phyloP scores from a whole-genome alignment of 2,797 vertebrate species.

The Macrochelys suwanniensis region DNA sequence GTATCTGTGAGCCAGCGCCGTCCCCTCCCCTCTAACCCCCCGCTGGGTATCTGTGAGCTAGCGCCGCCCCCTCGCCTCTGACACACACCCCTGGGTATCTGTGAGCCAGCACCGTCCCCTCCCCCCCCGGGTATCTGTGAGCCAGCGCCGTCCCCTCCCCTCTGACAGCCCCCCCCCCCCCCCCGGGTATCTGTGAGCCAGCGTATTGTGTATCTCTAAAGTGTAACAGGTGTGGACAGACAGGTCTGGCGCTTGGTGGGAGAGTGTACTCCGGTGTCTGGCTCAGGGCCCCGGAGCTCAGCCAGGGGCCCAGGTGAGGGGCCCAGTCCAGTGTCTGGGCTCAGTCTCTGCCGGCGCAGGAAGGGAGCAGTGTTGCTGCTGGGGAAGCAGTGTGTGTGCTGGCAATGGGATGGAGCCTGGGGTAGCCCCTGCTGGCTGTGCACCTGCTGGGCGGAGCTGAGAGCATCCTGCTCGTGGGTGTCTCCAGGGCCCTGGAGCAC shows the following conservation, averaged over 20 bases:
- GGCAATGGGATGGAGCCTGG: not conserved
- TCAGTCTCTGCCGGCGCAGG: not conserved
- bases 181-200: too few relatives aligned
- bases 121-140: too few relatives aligned
- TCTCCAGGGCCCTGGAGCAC: not conserved
- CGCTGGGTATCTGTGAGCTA: not conserved
- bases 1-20: too few relatives aligned
- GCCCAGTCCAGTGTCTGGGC: not conserved
- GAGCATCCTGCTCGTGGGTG: not conserved
- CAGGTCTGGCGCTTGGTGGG: not conserved
- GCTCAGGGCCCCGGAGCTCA: too few relatives aligned
- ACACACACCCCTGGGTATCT: too few relatives aligned
- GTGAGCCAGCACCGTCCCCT: too few relatives aligned
- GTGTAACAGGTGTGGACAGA: not conserved
- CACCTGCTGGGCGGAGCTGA: not conserved
- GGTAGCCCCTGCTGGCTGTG: too few relatives aligned
- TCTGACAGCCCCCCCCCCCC: too few relatives aligned
- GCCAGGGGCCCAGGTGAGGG: not conserved
- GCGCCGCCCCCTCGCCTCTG: fast-evolving
- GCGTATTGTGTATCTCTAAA: not conserved
- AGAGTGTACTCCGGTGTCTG: too few relatives aligned
- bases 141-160: too few relatives aligned
- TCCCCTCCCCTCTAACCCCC: too few relatives aligned
- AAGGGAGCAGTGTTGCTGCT: not conserved
- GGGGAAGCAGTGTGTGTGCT: not conserved